Conservation (phyloP, 2,888 invertebrate genomes). For the Acleris literana region DNA sequence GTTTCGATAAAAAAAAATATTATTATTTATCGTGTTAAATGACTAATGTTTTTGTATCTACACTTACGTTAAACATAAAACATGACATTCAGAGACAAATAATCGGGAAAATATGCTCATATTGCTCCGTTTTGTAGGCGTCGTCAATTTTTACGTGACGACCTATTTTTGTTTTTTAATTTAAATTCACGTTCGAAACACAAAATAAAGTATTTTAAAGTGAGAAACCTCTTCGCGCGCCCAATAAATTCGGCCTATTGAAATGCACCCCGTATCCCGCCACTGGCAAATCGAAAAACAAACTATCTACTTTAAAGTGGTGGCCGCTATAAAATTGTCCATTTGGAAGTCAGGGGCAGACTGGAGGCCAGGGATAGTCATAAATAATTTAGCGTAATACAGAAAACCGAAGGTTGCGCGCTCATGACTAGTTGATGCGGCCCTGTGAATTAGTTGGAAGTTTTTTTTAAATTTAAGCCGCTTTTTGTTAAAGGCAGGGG, state of each 20-base stretch:
- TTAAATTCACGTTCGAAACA: neutral
- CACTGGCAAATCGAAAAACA: slow-evolving; percentile 68
- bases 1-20: no score
- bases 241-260: slow-evolving; percentile 17
- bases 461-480: slow-evolving; percentile 34
- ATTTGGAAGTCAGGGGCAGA: slow-evolving; percentile 53
- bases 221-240: neutral
- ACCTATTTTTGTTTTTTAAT: no score
- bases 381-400: slow-evolving; percentile 82
- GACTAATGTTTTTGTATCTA: no score
- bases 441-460: slow-evolving; percentile 62
- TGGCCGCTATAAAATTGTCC: slow-evolving; percentile 46
- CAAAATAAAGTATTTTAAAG: slow-evolving; percentile 12
- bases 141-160: no score
- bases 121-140: no score
- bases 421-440: slow-evolving; percentile 74
- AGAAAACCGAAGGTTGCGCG: slow-evolving; percentile 65
- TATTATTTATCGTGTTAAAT: no score
- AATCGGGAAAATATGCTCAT: no score
- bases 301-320: slow-evolving; percentile 74
- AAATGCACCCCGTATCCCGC: slow-evolving; percentile 52
- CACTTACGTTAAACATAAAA: no score
- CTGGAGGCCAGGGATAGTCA: slow-evolving; percentile 75
- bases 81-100: no score
- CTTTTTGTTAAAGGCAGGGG: slow-evolving; percentile 1